These are phyloP conservation scores for Grammomys surdaster DNA, from an alignment of 2,113 vertebrate genomes.

Conservation along the genomic window DNA sequence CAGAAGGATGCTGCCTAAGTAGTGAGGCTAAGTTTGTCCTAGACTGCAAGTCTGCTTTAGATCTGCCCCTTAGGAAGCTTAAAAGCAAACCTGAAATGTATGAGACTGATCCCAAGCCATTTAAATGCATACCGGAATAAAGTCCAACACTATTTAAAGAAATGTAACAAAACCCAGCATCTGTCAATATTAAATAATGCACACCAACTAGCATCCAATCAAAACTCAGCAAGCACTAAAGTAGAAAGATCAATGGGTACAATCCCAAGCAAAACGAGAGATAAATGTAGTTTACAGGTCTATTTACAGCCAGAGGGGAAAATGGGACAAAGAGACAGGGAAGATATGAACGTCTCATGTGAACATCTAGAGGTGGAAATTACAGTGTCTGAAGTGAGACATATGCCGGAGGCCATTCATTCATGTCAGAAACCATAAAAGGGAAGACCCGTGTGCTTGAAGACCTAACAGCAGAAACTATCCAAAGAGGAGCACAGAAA, in stretches of 20 bases:
- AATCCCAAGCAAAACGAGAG: background rate
- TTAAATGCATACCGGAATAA: constrained; percentile 48
- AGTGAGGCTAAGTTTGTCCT: constrained; percentile 12
- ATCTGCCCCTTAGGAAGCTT: constrained; percentile 34
- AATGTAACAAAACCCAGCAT: constrained; percentile 55
- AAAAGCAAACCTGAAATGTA: constrained; percentile 45
- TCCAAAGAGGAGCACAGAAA: background rate
- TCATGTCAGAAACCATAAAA: background rate
- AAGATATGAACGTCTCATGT: background rate
- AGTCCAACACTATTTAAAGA: constrained; percentile 55
- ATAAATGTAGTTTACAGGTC: background rate
- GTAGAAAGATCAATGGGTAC: constrained; percentile 28
- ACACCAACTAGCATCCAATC: background rate
- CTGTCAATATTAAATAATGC: constrained; percentile 19
- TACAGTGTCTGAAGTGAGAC: background rate
- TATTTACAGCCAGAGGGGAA: background rate
- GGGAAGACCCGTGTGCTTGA: background rate
- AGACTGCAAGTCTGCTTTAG: background rate
- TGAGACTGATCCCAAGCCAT: constrained; percentile 57
- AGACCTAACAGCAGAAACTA: background rate
- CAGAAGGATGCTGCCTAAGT: background rate
- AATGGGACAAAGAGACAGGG: background rate
- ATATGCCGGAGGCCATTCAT: background rate
- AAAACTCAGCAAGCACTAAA: constrained; percentile 55
- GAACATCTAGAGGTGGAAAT: background rate